Base-by-base conservation (phyloP, 2,888 invertebrate genomes). In the Chloroclysta siterata region DNA sequence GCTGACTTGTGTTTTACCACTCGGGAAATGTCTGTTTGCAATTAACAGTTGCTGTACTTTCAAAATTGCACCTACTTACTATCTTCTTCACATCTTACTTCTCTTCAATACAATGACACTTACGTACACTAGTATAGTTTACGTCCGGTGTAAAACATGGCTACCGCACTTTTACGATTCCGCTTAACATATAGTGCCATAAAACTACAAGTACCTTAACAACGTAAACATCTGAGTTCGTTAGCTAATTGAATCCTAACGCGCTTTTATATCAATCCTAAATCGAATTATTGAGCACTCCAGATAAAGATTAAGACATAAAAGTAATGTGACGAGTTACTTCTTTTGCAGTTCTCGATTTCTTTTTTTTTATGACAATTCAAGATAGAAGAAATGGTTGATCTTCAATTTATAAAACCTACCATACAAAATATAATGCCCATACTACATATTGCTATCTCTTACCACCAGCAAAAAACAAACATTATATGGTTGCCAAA, bases 171-270 rank as follows among this genome's bases (percentile, higher is more conserved):
- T 90, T 90, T 91, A 92, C 88, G 89, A 87, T 74, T 83, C 83
- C 87, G 76, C 86, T 89, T 89, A 90, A 90, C 87, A 88, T 88
- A 89, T 83, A 84, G 82, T 79, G 84, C 83, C 82, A 80, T 90
- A 88, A 89, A 90, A 87, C 79, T 75, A 78, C 76, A 80, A 79
- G 82, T 80, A 83, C 81, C 88, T 86, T 17, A 78, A 80, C 75
- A 76, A 82, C 82, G 80, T 82, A 84, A 82, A 85, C 81, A 82
- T 82, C 79, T 79, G 81, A 79, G 82, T 87, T 86, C 85, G 83
- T 87, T 88, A 88, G 84, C 81, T 85, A 87, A 88, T 89, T 84
- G 85, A 79, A 75, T 78, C 78, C 80, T 86, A 82, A 84, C 85
- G 78, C 74, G 73, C 77, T 72, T 76, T 80, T 77, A 81, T 77